These are phyloP conservation scores for Mormyrus hasselquistii DNA, from an alignment of 2,797 vertebrate genomes.

Conservation along the genomic window DNA sequence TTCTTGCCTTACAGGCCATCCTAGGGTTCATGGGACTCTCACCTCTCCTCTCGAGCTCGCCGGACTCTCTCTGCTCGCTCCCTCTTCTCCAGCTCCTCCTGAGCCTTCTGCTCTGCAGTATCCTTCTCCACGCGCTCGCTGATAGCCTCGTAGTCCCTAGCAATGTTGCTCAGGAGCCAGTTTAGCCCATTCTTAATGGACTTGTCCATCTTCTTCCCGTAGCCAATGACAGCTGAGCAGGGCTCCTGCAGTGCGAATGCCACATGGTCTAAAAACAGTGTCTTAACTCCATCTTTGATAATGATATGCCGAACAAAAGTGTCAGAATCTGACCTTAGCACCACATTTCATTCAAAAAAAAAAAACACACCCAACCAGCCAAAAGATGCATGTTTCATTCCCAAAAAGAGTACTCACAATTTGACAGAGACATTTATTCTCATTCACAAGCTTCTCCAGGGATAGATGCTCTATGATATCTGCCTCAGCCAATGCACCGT, in stretches of 20 bases:
- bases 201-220: slow-evolving; percentile 68
- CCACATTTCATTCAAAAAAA: not conserved
- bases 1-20: not conserved
- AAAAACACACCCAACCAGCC: slow-evolving; percentile 33
- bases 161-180: slow-evolving; percentile 67
- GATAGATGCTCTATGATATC: slow-evolving; percentile 67
- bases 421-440: slow-evolving; percentile 67
- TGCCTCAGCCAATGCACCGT: slow-evolving; percentile 67
- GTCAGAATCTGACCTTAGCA: not conserved
- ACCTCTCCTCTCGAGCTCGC: slow-evolving; percentile 64
- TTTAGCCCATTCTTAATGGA: slow-evolving; percentile 67
- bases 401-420: slow-evolving; percentile 52
- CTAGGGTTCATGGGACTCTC: not conserved
- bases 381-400: not conserved
- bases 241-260: slow-evolving; percentile 52
- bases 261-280: slow-evolving; percentile 8
- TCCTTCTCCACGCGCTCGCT: slow-evolving; percentile 67
- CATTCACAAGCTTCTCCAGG: slow-evolving; percentile 67
- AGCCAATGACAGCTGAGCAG: slow-evolving; percentile 66
- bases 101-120: slow-evolving; percentile 58
- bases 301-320: not conserved
- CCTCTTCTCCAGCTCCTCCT: slow-evolving; percentile 63
- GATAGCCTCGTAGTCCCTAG: slow-evolving; percentile 66
- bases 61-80: slow-evolving; percentile 63
- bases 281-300: not conserved